A percentile compares a stretch with the other conserved stretches of the same genome.
phyloP scores from a whole-genome alignment of 1,140 invertebrate genomes.

The Nixonia krombeini region DNA sequence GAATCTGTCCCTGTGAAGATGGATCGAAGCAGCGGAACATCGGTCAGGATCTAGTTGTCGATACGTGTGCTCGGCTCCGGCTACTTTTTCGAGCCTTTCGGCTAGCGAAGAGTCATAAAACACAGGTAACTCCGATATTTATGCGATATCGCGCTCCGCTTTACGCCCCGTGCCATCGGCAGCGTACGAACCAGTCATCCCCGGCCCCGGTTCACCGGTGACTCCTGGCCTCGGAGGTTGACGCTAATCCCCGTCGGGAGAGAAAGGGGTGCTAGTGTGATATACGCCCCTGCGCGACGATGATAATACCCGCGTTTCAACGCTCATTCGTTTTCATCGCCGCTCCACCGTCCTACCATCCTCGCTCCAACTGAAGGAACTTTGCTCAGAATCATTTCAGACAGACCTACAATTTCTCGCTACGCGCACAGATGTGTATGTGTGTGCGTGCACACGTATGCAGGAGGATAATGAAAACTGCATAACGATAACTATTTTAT shows the following conservation, averaged over 20 bases:
- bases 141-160: constrained; percentile 53
- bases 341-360: constrained; percentile 34
- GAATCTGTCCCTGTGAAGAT: constrained; percentile 13
- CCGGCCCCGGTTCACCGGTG: constrained; percentile 40
- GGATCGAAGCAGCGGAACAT: constrained; percentile 54
- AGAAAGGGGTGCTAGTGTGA: constrained; percentile 65
- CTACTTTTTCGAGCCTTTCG: constrained; percentile 45
- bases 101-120: constrained; percentile 62
- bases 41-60: constrained; percentile 69
- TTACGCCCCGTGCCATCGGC: constrained; percentile 13
- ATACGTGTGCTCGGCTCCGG: constrained; percentile 53
- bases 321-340: constrained; percentile 39
- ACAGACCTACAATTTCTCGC: no score
- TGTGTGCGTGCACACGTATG: no score
- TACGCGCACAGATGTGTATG: no score
- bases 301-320: constrained; percentile 64
- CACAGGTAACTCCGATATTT: constrained; percentile 70
- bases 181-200: constrained; percentile 20
- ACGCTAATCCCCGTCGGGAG: constrained; percentile 67
- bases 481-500: no score
- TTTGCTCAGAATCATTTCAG: constrained; percentile 18
- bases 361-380: constrained; percentile 42
- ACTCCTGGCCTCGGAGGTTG: constrained; percentile 64
- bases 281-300: constrained; percentile 66
- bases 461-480: no score